Evolutionary conservation across 2,888 invertebrate genomes (phyloP), one percentile per base, ranked within the genome.

Genomic region (Drosophila pseudotakahashii): DNA sequence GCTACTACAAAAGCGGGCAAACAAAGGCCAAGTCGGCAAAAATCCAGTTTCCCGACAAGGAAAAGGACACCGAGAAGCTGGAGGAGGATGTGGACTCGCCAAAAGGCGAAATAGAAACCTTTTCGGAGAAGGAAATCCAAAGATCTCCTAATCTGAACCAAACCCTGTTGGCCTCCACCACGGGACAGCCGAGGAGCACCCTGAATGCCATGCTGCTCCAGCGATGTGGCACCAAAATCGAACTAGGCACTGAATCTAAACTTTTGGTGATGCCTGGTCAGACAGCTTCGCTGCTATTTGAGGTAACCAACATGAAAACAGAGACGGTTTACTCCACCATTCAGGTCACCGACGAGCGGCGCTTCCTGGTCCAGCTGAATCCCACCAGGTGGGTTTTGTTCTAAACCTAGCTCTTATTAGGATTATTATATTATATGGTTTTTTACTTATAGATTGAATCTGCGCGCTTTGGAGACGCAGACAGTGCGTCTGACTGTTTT

Each of bases 281-380:
- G 77, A 67, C 89, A 57, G 82, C 89, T 0, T 87, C 89, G 44
- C 84, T 96, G n/a, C 93, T 94, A 69, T 96, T 95, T 82, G 95
- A 96, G 91, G 94, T 96, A 0, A 95, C 94, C 0, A 96, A 96
- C 91, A 94, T 94, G 90, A 93, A 94, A n/a, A 93, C 93, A 10
- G 93, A 92, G 72, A 89, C 93, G 0, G 93, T 93, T 19, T 92
- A 92, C 68, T 94, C 94, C 78, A 91, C 91, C 59, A 96, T 95
- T 85, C 93, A 93, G 34, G 95, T 94, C 0, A 93, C 93, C 10
- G 94, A 95, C 57, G 93, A 95, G 81, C 92, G 93, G 63, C 91
- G 93, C 14, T 93, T 94, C 76, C 81, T 96, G 23, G 92, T 93
- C 30, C 93, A 93, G 3, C 93, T 96, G 68, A 92, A 90, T 36